Conservation (phyloP, 2,113 vertebrate genomes). For the Choloepus hoffmanni region DNA sequence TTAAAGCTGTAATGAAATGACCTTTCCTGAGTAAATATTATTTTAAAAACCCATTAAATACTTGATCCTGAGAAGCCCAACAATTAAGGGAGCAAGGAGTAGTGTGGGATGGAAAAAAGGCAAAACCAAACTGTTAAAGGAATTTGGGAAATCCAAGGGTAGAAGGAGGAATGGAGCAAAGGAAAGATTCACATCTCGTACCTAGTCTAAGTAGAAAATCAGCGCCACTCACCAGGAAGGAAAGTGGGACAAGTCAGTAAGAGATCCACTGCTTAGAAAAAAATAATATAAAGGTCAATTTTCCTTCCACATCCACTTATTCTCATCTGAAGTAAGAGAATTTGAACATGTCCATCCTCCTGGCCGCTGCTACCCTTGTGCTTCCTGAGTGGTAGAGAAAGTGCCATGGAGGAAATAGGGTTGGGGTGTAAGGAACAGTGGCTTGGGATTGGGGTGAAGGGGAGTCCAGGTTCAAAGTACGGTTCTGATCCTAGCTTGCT, state of each 20-base stretch:
- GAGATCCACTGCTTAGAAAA: background rate
- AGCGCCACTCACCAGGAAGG: background rate
- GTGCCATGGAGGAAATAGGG: background rate
- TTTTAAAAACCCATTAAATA: slow-evolving; percentile 5
- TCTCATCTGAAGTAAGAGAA: background rate
- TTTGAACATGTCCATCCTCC: fast-evolving
- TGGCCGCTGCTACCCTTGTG: background rate
- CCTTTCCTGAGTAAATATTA: background rate
- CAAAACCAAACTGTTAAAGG: background rate
- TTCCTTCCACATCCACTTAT: background rate
- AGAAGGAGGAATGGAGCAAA: background rate
- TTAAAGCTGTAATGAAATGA: background rate
- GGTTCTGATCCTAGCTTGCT: background rate
- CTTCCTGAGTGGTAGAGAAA: background rate
- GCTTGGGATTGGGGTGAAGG: too few species aligned
- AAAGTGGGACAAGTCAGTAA: background rate
- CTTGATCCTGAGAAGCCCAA: background rate
- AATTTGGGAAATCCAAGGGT: background rate
- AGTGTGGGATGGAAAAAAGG: background rate
- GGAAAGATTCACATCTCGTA: background rate
- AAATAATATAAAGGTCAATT: background rate
- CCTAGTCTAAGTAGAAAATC: background rate
- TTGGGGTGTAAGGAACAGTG: background rate
- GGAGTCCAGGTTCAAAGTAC: background rate
- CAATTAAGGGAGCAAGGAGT: background rate